Conservation (phyloP, 2,888 invertebrate species). For the Helicoverpa assulta region DNA sequence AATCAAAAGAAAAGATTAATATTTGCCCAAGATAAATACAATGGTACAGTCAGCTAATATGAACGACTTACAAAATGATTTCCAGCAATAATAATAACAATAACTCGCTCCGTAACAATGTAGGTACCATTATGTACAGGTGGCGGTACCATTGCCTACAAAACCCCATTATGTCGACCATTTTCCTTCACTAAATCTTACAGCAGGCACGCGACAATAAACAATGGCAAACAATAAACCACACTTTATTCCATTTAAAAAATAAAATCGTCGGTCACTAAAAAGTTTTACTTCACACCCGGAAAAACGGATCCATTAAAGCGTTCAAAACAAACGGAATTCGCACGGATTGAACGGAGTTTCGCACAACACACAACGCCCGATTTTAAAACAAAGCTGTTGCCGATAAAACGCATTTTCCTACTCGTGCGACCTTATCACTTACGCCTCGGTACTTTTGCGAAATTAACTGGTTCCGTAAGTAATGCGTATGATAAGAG, state of each 20-base stretch:
- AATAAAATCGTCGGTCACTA: conserved; percentile 11
- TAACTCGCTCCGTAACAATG: conserved; percentile 34
- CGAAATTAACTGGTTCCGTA: conserved; percentile 52
- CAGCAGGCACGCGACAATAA: conserved; percentile 22
- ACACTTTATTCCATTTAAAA: conserved; percentile 3
- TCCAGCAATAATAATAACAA: conserved; percentile 38
- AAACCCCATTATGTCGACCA: conserved; percentile 26
- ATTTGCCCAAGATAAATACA: background rate
- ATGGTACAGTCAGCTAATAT: conserved; percentile 2
- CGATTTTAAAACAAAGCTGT: conserved; percentile 36
- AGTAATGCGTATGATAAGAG: conserved; percentile 52
- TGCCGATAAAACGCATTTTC: conserved; percentile 43
- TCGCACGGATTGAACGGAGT: conserved; percentile 17
- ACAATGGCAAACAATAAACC: conserved; percentile 17
- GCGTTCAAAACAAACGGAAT: conserved; percentile 30
- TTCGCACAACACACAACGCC: conserved; percentile 19
- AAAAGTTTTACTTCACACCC: conserved; percentile 28
- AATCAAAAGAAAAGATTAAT: background rate
- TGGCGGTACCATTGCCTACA: conserved; percentile 36
- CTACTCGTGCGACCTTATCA: conserved; percentile 54
- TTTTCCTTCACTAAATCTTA: conserved; percentile 47
- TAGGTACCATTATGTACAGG: conserved; percentile 42
- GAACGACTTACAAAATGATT: conserved; percentile 14
- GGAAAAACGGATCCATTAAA: conserved; percentile 28
- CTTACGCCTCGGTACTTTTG: conserved; percentile 42